A percentile compares a stretch with the other conserved stretches of the same genome.
phyloP scores from a whole-genome alignment of 2,797 vertebrate genomes.

The Leptodactylus fallax region DNA sequence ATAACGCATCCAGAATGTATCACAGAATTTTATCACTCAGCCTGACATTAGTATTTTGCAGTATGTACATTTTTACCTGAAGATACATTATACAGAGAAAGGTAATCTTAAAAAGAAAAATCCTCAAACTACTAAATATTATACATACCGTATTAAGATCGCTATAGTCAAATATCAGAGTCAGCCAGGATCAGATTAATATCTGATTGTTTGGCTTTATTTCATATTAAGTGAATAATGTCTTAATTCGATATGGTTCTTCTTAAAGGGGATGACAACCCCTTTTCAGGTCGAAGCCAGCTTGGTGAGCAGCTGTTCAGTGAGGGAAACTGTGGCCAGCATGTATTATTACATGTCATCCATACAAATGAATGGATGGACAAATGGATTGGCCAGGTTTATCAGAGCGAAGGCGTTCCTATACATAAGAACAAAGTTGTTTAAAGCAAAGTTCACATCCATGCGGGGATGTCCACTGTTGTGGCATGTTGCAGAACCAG shows the following conservation, averaged over 20 bases:
- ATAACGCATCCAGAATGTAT: background rate
- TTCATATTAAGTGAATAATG: background rate
- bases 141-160: background rate
- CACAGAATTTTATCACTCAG: background rate
- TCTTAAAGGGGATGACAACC: background rate
- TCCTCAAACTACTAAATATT: background rate
- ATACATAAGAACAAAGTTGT: no score
- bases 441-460: no score
- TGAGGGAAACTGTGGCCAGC: no score
- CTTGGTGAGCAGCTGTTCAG: no score
- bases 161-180: background rate
- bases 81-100: background rate
- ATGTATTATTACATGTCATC: no score
- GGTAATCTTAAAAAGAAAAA: background rate
- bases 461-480: no score
- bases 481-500: no score
- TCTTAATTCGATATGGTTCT: background rate
- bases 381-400: no score
- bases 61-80: background rate
- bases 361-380: no score
- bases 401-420: no score
- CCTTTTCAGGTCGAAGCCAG: background rate
- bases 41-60: conserved; percentile 18
- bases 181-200: background rate
- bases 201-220: background rate